Conservation (phyloP, 2,888 invertebrate species). For the Beris chalybata region DNA sequence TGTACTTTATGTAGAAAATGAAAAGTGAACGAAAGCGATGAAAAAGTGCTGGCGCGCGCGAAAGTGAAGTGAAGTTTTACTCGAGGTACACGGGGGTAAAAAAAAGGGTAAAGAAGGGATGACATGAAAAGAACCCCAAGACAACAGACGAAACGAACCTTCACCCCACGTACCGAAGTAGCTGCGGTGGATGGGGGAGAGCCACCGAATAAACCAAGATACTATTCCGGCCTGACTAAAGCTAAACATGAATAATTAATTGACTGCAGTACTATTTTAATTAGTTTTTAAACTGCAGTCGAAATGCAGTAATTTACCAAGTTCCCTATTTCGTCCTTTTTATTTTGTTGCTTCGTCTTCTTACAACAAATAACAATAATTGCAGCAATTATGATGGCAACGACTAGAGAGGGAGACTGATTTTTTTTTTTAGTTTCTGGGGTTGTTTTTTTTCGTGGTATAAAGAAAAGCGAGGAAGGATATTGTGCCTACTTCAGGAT, state of each 20-base stretch:
- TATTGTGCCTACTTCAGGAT: constrained; percentile 15
- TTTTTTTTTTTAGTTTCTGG: not conserved
- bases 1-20: too few relatives aligned
- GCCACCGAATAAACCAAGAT: too few relatives aligned
- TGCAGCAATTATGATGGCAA: constrained; percentile 30
- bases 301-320: constrained; percentile 40
- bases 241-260: constrained; percentile 55
- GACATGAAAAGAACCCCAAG: constrained; percentile 3
- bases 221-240: constrained; percentile 6
- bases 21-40: too few relatives aligned
- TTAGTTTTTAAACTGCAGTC: constrained; percentile 56
- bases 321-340: constrained; percentile 21
- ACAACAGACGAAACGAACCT: constrained; percentile 33
- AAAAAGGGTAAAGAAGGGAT: constrained; percentile 8
- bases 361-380: constrained; percentile 39
- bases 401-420: constrained; percentile 1
- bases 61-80: too few relatives aligned
- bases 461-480: constrained; percentile 7
- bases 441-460: not conserved
- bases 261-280: constrained; percentile 59
- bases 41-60: too few relatives aligned
- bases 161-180: constrained; percentile 19
- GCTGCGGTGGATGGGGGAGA: not conserved
- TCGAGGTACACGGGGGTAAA: not conserved
- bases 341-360: constrained; percentile 23